These are phyloP conservation scores for Lophius piscatorius DNA, from an alignment of 2,113 vertebrate species.

Conservation along the genomic window DNA sequence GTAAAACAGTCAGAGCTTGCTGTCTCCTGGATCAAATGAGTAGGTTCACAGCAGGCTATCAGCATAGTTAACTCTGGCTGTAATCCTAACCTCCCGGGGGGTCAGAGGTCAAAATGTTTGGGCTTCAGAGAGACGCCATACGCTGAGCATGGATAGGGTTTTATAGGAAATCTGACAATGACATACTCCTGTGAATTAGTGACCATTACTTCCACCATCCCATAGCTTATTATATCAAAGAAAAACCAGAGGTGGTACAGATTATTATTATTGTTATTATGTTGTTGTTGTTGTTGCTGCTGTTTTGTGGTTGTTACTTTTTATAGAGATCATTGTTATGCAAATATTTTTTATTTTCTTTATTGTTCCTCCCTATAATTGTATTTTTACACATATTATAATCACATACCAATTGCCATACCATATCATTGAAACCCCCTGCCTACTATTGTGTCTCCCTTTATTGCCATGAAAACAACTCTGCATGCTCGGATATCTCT, in stretches of 20 bases:
- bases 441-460: too few relatives aligned
- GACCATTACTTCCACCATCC: conserved; percentile 43
- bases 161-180: conserved; percentile 64
- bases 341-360: too few relatives aligned
- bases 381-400: too few relatives aligned
- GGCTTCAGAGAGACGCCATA: conserved; percentile 76
- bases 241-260: conserved; percentile 20
- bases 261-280: too few relatives aligned
- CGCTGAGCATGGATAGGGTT: conserved; percentile 59
- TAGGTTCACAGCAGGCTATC: conserved; percentile 69
- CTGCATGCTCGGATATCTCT: too few relatives aligned
- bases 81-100: conserved; percentile 69
- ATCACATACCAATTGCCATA: too few relatives aligned
- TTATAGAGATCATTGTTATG: too few relatives aligned
- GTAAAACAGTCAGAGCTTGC: conserved; percentile 45
- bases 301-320: too few relatives aligned
- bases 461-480: too few relatives aligned
- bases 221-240: conserved; percentile 9
- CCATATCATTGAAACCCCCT: too few relatives aligned
- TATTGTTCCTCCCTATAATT: too few relatives aligned
- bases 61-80: conserved; percentile 64
- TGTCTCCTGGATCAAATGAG: conserved; percentile 62
- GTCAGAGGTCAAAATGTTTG: conserved; percentile 77
- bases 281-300: too few relatives aligned
- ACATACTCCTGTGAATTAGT: conserved; percentile 56